Base-by-base conservation (phyloP, 2,888 invertebrate genomes). In the Urechis unicinctus region DNA sequence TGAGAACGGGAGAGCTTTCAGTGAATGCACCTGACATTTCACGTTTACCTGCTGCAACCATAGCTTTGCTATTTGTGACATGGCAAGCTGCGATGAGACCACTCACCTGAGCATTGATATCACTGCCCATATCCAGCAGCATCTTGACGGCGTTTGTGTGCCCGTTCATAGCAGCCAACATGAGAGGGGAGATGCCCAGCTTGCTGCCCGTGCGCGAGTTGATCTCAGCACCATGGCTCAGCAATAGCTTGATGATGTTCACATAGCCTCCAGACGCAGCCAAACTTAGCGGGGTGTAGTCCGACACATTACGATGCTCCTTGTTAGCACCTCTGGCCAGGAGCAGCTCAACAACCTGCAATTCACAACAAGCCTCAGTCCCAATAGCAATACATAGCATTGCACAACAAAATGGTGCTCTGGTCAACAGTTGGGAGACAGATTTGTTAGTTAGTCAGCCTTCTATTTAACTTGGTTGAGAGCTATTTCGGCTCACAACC, bases 101-200 rank as follows among this genome's bases (percentile, higher is more conserved):
- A 2, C 45, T 26, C 24, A 71, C 70, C 83, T 94, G 94, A 64
- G 98, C 97, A 82, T 98, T 98, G 70, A 98, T 98, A 78, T 98
- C 98, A 70, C 94, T 94, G 64, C 97, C 97, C 86, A 92, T 92
- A 79, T 98, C 97, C 57, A 98, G 83, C 56, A 98, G 83, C 60
- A 97, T 81, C 71, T 91, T 89, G 46, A 97, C 97, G 45, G 96
- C 96, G 59, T 91, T 90, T 5, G 88, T 88, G 74, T 93, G 92
- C 0, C 97, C 97, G 82, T 98, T 98, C 97, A 98, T 98, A 26
- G 97, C 94, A 22, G 97, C 96, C 73, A 98, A 80, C 98, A 98
- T 99, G 53, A 99, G 83, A 3, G 98, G 98, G 1, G 96, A 96
- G 71, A 98, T 98, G 65, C 98, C 97, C 56, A 97, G 82, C 81